Evolutionary conservation across 2,888 invertebrate species (phyloP), one percentile per base, ranked within the genome.

Genomic region (Dicyrtomina minuta): DNA sequence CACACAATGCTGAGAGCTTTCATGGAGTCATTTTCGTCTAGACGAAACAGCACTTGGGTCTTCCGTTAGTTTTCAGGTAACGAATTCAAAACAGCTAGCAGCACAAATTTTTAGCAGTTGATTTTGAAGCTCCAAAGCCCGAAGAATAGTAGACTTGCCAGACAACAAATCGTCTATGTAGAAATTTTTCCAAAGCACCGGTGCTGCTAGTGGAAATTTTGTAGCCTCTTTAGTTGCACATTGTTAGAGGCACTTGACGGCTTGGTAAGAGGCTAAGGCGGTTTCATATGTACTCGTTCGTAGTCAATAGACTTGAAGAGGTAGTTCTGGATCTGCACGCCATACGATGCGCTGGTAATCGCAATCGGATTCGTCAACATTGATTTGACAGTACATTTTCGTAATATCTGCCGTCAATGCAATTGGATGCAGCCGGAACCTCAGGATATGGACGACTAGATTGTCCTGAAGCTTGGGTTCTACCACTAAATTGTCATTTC

Each of bases 161-260:
- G n/a, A n/a, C n/a, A n/a, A n/a, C n/a, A n/a, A n/a, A n/a, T n/a
- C n/a, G n/a, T n/a, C n/a, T n/a, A 81, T 75, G 55, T 81, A 82
- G 66, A 80, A 77, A 67, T 79, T 77, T 1, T 72, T 44, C 13
- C 33, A 20, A 79, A 82, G 78, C 80, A 86, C 80, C 79, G 85
- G 13, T 17, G 73, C 5, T n/a, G 75, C 77, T 71, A 43, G 68
- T 65, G 70, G 79, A 69, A 74, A 70, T 72, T 75, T 55, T 33
- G 69, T 17, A 70, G 74, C 62, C 71, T 79, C 26, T 72, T 74
- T 66, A 2, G 74, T 73, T 0, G 79, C 78, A 27, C n/a, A n/a
- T n/a, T n/a, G n/a, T n/a, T n/a, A n/a, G n/a, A n/a, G n/a, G n/a
- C n/a, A n/a, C n/a, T n/a, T n/a, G n/a, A n/a, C n/a, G n/a, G n/a